Evolutionary conservation across 2,888 invertebrate genomes (phyloP).

Genomic region (Pseudoips prasinana): DNA sequence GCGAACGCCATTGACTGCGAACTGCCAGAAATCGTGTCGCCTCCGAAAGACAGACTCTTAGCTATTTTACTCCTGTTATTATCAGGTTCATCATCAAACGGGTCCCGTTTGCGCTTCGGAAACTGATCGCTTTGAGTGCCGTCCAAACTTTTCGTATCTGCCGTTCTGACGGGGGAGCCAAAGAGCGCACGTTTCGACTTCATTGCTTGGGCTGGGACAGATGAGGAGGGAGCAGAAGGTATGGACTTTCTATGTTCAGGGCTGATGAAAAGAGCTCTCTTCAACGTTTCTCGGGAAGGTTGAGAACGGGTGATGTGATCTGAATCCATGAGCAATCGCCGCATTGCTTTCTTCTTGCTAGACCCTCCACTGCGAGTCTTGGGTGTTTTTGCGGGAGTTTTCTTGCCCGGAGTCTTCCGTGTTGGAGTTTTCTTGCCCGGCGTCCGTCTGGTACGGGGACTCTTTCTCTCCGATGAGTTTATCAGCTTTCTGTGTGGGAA

Average conservation of each 20-base stretch:
- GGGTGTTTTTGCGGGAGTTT: constrained; percentile 81
- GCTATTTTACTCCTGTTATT: constrained; percentile 72
- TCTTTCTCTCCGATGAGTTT: constrained; percentile 65
- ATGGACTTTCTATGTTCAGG: constrained; percentile 77
- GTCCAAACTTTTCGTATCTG: constrained; percentile 66
- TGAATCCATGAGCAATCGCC: constrained; percentile 68
- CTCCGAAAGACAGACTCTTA: constrained; percentile 83
- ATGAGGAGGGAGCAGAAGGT: constrained; percentile 53
- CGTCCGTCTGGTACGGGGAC: constrained; percentile 74
- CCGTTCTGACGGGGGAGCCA: constrained; percentile 75
- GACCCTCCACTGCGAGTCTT: constrained; percentile 83
- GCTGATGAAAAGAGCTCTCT: constrained; percentile 88
- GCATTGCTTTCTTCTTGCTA: constrained; percentile 81
- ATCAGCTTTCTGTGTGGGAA: constrained; percentile 77
- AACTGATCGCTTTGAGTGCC: constrained; percentile 58
- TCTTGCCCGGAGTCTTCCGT: constrained; percentile 73
- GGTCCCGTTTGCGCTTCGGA: constrained; percentile 73
- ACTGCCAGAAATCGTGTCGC: constrained; percentile 52
- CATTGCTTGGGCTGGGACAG: constrained; percentile 72
- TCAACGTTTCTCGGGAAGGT: constrained; percentile 79
- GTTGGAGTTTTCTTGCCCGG: constrained; percentile 71
- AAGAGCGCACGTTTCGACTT: constrained; percentile 86
- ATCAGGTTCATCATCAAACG: constrained; percentile 57
- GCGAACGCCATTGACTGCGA: constrained; percentile 46
- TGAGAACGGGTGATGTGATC: constrained; percentile 57